Conservation (phyloP, 2,888 invertebrate species). For the Drosophila algonquin region DNA sequence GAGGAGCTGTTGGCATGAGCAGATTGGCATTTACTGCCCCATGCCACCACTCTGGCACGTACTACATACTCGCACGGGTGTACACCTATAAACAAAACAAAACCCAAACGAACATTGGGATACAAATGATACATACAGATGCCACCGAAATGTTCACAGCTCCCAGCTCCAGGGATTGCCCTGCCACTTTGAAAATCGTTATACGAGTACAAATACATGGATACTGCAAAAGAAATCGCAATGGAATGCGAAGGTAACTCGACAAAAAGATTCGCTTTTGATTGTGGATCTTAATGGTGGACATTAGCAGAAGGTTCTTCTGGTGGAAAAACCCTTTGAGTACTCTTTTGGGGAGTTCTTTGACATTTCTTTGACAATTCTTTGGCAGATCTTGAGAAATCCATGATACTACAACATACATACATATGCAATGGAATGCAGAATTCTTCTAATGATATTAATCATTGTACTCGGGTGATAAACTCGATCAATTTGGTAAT, state of each 20-base stretch:
- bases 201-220: not conserved
- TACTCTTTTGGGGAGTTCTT: no score
- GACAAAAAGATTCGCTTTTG: not conserved
- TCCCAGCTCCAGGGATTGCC: not conserved
- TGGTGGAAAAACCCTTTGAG: no score
- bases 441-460: conserved; percentile 6
- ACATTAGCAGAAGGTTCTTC: no score
- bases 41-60: conserved; percentile 12
- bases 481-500: conserved; percentile 15
- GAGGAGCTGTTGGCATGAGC: conserved; percentile 60
- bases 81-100: conserved; percentile 19
- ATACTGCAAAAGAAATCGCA: not conserved
- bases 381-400: no score
- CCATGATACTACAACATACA: no score
- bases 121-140: conserved; percentile 18
- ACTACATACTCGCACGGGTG: not conserved
- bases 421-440: no score
- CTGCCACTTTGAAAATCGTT: conserved; percentile 28
- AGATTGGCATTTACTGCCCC: conserved; percentile 52
- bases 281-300: not conserved
- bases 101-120: conserved; percentile 3
- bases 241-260: conserved; percentile 9
- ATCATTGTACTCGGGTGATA: conserved; percentile 15
- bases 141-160: conserved; percentile 35
- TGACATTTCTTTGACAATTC: no score